Evolutionary conservation across 2,888 invertebrate genomes (phyloP), one percentile per base, ranked within the genome.

Genomic region (Hypolimnas misippus): DNA sequence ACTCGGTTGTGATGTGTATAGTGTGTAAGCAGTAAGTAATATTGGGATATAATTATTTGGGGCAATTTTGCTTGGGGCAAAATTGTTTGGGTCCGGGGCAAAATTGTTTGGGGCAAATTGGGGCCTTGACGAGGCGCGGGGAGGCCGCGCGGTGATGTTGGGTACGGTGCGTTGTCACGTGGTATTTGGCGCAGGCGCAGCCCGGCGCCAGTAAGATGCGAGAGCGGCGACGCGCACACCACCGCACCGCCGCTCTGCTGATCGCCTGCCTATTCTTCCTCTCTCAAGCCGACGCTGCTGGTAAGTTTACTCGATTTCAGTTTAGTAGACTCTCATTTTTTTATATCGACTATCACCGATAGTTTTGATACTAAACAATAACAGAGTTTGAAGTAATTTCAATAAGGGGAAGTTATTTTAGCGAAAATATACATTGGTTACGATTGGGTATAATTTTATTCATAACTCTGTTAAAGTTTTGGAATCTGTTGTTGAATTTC

Each of bases 1-100:
- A 90, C 89, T 90, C 79, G 89, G 92, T 92, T 92, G 92, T 92
- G 92, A 92, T 92, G 92, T 92, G 91, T 89, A 81, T 89, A 89
- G 81, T 83, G 74, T 76, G 76, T 87, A 88, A 87, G 87, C 70
- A 79, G 87, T 89, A 89, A 87, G 89, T 89, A 87, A 70, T 72
- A 52, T 69, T 60, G 58, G 40, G 60, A 46, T 54, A 31, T 62
- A 33, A 52, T 35, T 49, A 29, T 60, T 58, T 51, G 58, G 58
- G 58, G 51, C 19, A 31, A 46, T 49, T 25, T 29, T 40, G 19
- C 38, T n/a, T 12, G 44, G 50, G 62, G 35, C 40, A n/a, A 31
- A 44, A 16, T 42, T 56, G 49, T 14, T 46, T 58, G 57, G n/a
- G 57, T 67, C 68, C 63, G 44, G 68, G 70, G 58, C 19, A 25